These are phyloP conservation scores for Sebastes minor DNA, from an alignment of 2,797 vertebrate genomes.

Conservation along the genomic window DNA sequence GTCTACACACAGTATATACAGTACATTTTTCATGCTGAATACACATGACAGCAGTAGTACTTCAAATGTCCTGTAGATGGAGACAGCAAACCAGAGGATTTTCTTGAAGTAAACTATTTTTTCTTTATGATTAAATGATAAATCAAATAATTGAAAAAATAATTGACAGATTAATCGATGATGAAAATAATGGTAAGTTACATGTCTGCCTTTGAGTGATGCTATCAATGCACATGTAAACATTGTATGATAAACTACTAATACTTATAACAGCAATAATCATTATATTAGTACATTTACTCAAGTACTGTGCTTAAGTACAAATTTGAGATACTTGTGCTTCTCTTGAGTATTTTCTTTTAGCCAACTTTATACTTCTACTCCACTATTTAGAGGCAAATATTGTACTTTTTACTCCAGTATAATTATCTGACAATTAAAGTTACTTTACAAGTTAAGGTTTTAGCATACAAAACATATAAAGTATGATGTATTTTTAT, in stretches of 20 bases:
- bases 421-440: background rate
- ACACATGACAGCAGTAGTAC: conserved; percentile 37
- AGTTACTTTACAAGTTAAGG: background rate
- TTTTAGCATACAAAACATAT: background rate
- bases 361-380: background rate
- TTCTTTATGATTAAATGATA: background rate
- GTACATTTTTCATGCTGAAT: background rate
- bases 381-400: background rate
- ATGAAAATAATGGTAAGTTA: background rate
- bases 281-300: background rate
- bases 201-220: background rate
- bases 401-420: background rate
- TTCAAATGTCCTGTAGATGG: conserved; percentile 62
- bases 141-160: background rate
- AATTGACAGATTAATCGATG: background rate
- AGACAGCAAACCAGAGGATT: conserved; percentile 39
- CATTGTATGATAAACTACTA: background rate
- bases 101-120: background rate
- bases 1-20: background rate
- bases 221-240: background rate
- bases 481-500: background rate
- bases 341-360: background rate
- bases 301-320: background rate
- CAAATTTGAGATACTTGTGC: background rate
- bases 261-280: background rate